Conservation (phyloP, 2,797 vertebrate genomes). For the Takifugu rubripes region DNA sequence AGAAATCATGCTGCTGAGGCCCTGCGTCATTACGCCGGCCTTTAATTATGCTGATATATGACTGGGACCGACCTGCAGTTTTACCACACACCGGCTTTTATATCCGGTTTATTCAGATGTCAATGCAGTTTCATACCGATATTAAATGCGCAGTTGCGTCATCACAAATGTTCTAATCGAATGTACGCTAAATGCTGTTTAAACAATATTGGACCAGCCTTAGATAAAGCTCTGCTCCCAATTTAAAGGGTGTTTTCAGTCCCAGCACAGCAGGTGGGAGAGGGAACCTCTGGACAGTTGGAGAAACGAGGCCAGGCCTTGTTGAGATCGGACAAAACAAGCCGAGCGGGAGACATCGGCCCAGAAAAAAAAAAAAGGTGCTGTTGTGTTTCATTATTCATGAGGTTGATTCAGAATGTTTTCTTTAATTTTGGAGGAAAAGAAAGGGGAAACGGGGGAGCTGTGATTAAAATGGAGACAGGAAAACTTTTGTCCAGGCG, state of each 20-base stretch:
- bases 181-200: neutral
- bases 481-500: constrained; percentile 2
- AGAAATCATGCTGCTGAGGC: constrained; percentile 99
- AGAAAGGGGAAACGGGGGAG: constrained; percentile 19
- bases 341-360: constrained; percentile 36
- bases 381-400: constrained; percentile 55
- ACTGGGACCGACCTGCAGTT: constrained; percentile 81
- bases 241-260: constrained; percentile 16
- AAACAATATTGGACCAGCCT: neutral
- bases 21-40: constrained; percentile 98
- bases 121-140: no score
- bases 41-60: constrained; percentile 99
- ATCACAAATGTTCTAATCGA: no score
- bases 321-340: constrained; percentile 35
- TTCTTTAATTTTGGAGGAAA: constrained; percentile 14
- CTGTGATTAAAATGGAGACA: constrained; percentile 14
- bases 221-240: constrained; percentile 12
- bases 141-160: no score
- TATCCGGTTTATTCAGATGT: constrained; percentile 25
- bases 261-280: constrained; percentile 39
- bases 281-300: constrained; percentile 27
- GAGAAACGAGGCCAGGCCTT: constrained; percentile 31
- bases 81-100: constrained; percentile 60
- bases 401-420: constrained; percentile 43
- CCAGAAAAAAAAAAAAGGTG: constrained; percentile 35